Conservation (phyloP, 2,113 vertebrate genomes). For the Chaetodon auriga region DNA sequence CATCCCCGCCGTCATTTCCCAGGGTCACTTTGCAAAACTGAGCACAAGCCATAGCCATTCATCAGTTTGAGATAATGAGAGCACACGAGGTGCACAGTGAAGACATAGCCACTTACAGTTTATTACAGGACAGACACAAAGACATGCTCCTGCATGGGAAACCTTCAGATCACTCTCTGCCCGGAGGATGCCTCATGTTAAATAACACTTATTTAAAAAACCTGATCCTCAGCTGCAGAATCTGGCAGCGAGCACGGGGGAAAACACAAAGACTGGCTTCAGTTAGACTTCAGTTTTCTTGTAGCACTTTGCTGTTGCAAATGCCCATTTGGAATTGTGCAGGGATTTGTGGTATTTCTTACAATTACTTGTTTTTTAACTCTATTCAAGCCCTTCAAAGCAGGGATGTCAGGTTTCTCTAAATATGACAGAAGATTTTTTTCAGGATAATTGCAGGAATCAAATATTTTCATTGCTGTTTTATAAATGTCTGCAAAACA, state of each 20-base stretch:
- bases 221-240: slow-evolving; percentile 31
- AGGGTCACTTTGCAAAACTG: slow-evolving; percentile 82
- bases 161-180: slow-evolving; percentile 49
- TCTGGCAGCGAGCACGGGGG: slow-evolving; percentile 30
- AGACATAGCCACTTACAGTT: slow-evolving; percentile 76
- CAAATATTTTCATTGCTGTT: slow-evolving; percentile 34
- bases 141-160: slow-evolving; percentile 61
- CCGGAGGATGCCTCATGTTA: slow-evolving; percentile 53
- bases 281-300: slow-evolving; percentile 9
- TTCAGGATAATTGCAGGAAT: slow-evolving; percentile 23
- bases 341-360: slow-evolving; percentile 38
- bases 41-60: slow-evolving; percentile 74
- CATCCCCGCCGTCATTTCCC: slow-evolving; percentile 73
- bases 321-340: slow-evolving; percentile 18
- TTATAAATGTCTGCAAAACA: slow-evolving; percentile 16
- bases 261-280: slow-evolving; percentile 18
- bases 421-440: slow-evolving; percentile 54
- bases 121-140: slow-evolving; percentile 75
- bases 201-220: slow-evolving; percentile 56
- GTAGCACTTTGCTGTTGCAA: background rate
- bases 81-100: slow-evolving; percentile 69
- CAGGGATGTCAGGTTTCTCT: slow-evolving; percentile 33
- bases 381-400: slow-evolving; percentile 49
- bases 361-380: slow-evolving; percentile 37
- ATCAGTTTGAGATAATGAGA: slow-evolving; percentile 86